phyloP scores from a whole-genome alignment of 2,113 vertebrate genomes.

The Condylura cristata region DNA sequence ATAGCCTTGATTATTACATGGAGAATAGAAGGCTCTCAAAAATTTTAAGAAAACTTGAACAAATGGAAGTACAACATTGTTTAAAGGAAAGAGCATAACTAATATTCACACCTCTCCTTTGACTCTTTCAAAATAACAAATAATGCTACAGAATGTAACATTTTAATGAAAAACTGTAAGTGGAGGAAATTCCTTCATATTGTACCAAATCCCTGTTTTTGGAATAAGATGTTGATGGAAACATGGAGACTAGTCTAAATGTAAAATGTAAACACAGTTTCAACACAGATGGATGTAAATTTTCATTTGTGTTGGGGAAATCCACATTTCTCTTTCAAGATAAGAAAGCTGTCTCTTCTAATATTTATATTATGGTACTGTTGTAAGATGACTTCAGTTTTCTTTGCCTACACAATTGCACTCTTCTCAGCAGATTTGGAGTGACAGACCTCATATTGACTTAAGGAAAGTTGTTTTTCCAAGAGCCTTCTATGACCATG shows the following conservation, averaged over 20 bases:
- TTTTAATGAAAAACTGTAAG: not conserved
- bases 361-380: not conserved
- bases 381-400: too few relatives aligned
- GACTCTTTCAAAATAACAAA: not conserved
- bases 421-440: not conserved
- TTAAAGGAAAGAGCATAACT: conserved; percentile 2
- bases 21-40: not conserved
- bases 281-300: not conserved
- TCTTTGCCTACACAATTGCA: not conserved
- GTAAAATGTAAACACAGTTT: conserved; percentile 5
- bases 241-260: not conserved
- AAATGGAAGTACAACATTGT: not conserved
- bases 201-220: not conserved
- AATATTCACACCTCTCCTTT: not conserved
- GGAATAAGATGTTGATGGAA: not conserved
- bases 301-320: conserved; percentile 21
- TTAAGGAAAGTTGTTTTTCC: not conserved
- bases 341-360: not conserved
- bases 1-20: conserved; percentile 3
- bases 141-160: not conserved
- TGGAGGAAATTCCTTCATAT: not conserved
- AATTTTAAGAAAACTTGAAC: conserved; percentile 5
- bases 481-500: not conserved
- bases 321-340: not conserved
- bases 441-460: not conserved